Evolutionary conservation across 2,113 vertebrate genomes (phyloP).

Genomic region (Lipophrys pholis): DNA sequence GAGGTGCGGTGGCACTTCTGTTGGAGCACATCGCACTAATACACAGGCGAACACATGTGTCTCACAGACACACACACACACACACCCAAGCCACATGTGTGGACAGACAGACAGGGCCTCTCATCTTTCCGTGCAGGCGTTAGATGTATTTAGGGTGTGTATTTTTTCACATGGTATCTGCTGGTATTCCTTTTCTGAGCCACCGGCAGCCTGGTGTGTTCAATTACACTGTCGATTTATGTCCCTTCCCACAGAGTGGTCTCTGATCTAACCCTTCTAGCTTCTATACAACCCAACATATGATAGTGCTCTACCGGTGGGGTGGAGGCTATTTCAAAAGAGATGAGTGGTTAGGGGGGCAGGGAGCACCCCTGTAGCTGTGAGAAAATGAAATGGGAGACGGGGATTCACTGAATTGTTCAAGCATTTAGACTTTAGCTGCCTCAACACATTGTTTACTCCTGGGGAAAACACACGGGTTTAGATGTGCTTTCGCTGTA

Average conservation of each 20-base stretch:
- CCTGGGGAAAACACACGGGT: neutral
- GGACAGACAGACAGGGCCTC: slow-evolving; percentile 56
- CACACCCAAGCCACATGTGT: slow-evolving; percentile 45
- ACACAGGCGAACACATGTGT: slow-evolving; percentile 47
- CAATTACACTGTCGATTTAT: slow-evolving; percentile 77
- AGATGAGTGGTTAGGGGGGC: slow-evolving; percentile 23
- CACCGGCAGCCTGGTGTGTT: slow-evolving; percentile 72
- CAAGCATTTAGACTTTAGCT: slow-evolving; percentile 16
- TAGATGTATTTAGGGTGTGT: slow-evolving; percentile 62
- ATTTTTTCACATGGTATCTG: slow-evolving; percentile 71
- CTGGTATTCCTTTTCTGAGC: slow-evolving; percentile 69
- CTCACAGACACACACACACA: slow-evolving; percentile 47
- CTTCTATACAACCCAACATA: slow-evolving; percentile 66
- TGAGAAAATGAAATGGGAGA: slow-evolving; percentile 48
- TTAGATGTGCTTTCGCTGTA: neutral
- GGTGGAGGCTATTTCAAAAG: slow-evolving; percentile 55
- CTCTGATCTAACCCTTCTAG: slow-evolving; percentile 74
- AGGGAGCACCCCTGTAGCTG: slow-evolving; percentile 9
- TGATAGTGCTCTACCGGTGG: slow-evolving; percentile 53
- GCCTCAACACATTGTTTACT: slow-evolving; percentile 15
- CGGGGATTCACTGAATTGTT: slow-evolving; percentile 47
- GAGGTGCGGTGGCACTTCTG: slow-evolving; percentile 27
- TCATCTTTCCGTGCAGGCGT: slow-evolving; percentile 66
- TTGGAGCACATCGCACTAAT: slow-evolving; percentile 30
- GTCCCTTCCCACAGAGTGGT: slow-evolving; percentile 73